Percentiles rank a stretch among this genome's conserved stretches.
These are phyloP conservation scores for Arizona elegans DNA, from an alignment of 2,113 vertebrate species.

Conservation along the genomic window DNA sequence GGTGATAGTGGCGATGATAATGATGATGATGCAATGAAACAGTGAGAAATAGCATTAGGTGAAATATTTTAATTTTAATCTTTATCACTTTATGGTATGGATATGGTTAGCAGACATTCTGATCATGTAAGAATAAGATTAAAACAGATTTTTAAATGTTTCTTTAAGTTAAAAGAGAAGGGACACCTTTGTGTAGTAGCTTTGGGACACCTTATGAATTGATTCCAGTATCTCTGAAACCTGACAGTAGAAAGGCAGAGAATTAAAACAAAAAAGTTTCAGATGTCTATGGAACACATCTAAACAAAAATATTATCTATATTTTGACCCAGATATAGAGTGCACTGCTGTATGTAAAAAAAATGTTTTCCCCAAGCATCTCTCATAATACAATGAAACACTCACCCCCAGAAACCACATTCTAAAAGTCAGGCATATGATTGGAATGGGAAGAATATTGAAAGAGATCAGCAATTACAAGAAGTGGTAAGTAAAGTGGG, in stretches of 20 bases:
- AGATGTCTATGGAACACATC: not conserved
- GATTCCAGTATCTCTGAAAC: not conserved
- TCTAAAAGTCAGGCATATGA: not conserved
- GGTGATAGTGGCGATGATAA: not conserved
- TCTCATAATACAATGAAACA: not conserved
- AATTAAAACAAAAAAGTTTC: not conserved
- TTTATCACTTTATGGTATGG: not conserved
- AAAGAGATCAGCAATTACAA: not conserved
- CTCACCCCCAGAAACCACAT: not conserved
- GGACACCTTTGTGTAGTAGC: too few relatives aligned
- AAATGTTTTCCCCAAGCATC: not conserved
- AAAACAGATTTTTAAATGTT: not conserved
- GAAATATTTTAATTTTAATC: not conserved
- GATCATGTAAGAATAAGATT: not conserved
- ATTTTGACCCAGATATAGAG: not conserved
- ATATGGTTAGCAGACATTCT: not conserved
- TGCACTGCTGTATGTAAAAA: not conserved
- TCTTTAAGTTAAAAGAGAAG: not conserved
- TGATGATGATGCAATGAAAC: not conserved
- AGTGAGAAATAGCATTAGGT: not conserved
- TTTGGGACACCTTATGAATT: too few relatives aligned
- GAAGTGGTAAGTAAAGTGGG: not conserved
- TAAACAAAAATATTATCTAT: not conserved
- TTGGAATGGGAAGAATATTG: not conserved
- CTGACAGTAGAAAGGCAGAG: not conserved